Percentiles rank a stretch among this genome's conserved stretches.
Evolutionary conservation across 2,797 vertebrate genomes (phyloP).

Genomic region (Lutjanus argentimaculatus): DNA sequence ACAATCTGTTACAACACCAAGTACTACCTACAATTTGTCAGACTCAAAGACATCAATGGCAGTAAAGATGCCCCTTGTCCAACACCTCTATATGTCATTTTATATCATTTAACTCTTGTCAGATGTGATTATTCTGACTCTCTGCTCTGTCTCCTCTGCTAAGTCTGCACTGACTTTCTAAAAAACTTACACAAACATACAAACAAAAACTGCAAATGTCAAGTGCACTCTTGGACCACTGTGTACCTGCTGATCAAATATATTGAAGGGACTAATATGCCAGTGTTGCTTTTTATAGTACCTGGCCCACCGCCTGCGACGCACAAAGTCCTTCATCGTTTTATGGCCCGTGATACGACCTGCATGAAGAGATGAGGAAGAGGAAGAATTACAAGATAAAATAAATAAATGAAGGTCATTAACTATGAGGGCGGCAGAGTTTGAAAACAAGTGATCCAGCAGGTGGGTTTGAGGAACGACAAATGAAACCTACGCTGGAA

Average conservation of each 20-base stretch:
- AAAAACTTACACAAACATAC: not conserved
- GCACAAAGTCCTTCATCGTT: constrained; percentile 98
- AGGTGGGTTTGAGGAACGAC: not conserved
- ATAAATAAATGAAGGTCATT: not conserved
- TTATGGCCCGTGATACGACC: constrained; percentile 96
- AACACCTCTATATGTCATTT: too few species aligned
- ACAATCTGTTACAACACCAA: not conserved
- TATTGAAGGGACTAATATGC: constrained; percentile 7
- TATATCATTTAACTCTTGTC: too few species aligned
- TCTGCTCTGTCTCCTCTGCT: not conserved
- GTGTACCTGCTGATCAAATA: constrained; percentile 41
- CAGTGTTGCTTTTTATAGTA: constrained; percentile 67
- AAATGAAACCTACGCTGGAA: constrained; percentile 90
- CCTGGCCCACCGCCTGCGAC: constrained; percentile 97
- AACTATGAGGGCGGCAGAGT: not conserved
- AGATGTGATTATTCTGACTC: too few species aligned
- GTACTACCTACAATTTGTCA: not conserved
- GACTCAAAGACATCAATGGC: not conserved
- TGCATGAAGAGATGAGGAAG: constrained; percentile 69
- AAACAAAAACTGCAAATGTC: constrained; percentile 27
- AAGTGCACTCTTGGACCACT: not conserved
- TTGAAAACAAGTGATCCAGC: not conserved
- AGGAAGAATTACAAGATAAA: constrained; percentile 32
- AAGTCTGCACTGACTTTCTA: not conserved
- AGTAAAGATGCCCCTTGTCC: not conserved